These are phyloP conservation scores for Drosophila mettleri DNA, from an alignment of 2,888 invertebrate genomes.

Conservation along the genomic window DNA sequence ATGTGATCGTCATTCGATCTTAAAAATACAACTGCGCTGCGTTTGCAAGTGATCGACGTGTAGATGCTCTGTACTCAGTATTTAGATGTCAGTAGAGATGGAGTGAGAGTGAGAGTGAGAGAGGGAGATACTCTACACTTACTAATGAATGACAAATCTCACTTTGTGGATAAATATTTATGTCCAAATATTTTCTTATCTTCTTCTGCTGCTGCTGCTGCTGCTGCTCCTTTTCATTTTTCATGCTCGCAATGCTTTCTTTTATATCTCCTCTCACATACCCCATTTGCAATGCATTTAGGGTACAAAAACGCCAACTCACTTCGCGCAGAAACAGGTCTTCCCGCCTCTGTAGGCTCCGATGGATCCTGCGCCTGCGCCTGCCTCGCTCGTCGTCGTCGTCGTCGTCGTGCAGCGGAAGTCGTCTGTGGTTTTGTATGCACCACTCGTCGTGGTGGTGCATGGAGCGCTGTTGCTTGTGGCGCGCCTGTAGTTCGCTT, in stretches of 20 bases:
- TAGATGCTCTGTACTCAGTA: background rate
- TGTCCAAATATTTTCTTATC: too few relatives aligned
- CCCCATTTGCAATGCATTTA: background rate
- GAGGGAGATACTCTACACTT: too few relatives aligned
- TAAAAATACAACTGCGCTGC: conserved; percentile 9
- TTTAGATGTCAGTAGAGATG: too few relatives aligned
- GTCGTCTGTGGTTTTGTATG: conserved; percentile 75
- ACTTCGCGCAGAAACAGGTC: conserved; percentile 28
- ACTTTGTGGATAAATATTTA: too few relatives aligned
- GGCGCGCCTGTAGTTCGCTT: conserved; percentile 23
- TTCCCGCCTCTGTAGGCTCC: conserved; percentile 11
- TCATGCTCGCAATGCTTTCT: background rate
- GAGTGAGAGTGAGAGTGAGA: too few relatives aligned
- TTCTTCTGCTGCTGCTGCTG: too few relatives aligned
- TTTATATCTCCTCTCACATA: background rate
- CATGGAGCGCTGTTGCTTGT: background rate
- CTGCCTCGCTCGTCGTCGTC: conserved; percentile 12
- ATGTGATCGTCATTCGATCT: conserved; percentile 54
- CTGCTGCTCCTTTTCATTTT: too few relatives aligned
- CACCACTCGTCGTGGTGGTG: conserved; percentile 42
- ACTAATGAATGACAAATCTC: too few relatives aligned
- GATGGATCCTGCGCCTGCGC: conserved; percentile 40
- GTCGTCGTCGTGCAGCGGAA: conserved; percentile 70
- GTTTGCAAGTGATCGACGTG: background rate
- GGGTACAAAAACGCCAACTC: conserved; percentile 49